A percentile compares a stretch with the other conserved stretches of the same genome.
Evolutionary conservation across 2,113 vertebrate genomes (phyloP).

Genomic region (Platysteira castanea): DNA sequence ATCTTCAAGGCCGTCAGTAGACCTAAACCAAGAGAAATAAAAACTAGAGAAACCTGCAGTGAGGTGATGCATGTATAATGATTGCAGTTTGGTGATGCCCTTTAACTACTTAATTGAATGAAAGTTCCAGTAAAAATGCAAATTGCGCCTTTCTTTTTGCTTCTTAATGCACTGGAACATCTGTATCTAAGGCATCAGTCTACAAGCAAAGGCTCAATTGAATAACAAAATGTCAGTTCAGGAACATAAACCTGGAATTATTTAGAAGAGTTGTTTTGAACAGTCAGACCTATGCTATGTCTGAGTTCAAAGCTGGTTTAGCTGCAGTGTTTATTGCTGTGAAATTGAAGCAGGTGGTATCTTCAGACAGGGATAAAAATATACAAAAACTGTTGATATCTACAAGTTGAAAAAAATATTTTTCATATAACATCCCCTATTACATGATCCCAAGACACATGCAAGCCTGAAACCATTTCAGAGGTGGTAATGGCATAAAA

Average conservation of each 20-base stretch:
- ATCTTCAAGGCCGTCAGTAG: neutral
- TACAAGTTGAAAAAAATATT: neutral
- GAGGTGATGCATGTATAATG: neutral
- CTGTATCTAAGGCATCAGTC: neutral
- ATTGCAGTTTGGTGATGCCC: neutral
- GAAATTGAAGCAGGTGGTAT: neutral
- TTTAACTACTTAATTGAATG: neutral
- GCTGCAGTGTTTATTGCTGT: neutral
- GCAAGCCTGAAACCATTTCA: neutral
- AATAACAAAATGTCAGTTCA: neutral
- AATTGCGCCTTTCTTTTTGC: neutral
- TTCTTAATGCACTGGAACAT: neutral
- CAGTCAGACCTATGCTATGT: neutral
- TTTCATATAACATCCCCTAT: neutral
- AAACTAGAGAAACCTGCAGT: neutral
- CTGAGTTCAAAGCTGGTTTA: neutral
- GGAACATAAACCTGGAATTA: neutral
- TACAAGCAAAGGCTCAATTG: neutral
- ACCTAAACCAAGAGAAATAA: neutral
- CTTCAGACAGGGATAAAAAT: neutral
- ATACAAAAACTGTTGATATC: neutral
- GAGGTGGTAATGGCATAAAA: neutral
- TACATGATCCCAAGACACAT: neutral
- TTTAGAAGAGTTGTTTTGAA: neutral
- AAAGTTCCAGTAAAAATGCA: neutral